Conservation (phyloP, 2,113 vertebrate genomes). For the Nibea albiflora region DNA sequence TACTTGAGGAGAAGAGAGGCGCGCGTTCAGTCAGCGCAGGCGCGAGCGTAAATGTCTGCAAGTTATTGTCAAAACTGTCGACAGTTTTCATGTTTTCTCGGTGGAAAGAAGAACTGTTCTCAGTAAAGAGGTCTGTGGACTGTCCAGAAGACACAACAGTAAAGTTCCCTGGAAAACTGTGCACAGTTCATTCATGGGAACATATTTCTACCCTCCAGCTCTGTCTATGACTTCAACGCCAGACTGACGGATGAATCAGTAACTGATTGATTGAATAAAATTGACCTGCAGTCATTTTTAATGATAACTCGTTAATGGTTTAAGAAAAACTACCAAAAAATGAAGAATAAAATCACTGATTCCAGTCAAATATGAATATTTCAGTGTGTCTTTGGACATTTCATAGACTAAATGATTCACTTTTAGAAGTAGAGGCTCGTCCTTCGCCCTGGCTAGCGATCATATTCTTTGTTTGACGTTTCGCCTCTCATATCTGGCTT, state of each 20-base stretch:
- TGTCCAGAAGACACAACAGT: too few relatives aligned
- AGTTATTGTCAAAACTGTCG: background rate
- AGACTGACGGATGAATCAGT: too few relatives aligned
- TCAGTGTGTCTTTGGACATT: background rate
- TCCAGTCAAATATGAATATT: background rate
- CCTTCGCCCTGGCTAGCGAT: too few relatives aligned
- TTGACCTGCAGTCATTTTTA: too few relatives aligned
- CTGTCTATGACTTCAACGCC: too few relatives aligned
- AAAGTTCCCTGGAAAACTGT: too few relatives aligned
- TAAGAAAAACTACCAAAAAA: background rate
- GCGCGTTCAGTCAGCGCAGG: background rate
- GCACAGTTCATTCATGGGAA: background rate
- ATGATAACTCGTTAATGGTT: too few relatives aligned
- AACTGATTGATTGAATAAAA: too few relatives aligned
- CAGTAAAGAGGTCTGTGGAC: background rate
- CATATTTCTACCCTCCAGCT: background rate
- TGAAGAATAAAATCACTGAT: too few relatives aligned
- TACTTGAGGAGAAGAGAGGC: background rate
- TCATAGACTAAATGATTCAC: background rate
- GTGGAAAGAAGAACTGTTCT: background rate
- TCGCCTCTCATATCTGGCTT: background rate
- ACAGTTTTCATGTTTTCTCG: too few relatives aligned
- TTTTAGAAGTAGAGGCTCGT: background rate
- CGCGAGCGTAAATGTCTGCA: background rate
- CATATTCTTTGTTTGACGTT: background rate